Evolutionary conservation across 2,113 vertebrate species (phyloP).

Genomic region (Cynocephalus volans): DNA sequence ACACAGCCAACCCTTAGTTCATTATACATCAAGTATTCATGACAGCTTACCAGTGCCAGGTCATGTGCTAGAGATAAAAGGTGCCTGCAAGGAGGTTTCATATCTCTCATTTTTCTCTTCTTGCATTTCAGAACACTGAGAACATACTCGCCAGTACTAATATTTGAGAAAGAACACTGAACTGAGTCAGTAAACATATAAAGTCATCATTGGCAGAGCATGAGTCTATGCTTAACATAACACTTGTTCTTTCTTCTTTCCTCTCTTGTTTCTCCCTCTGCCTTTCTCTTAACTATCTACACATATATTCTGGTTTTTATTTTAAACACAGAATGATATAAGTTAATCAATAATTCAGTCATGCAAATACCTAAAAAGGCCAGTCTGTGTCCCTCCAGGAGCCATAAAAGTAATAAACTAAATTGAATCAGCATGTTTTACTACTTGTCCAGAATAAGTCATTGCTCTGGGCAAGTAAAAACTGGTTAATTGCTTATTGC

Average conservation of each 20-base stretch:
- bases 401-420: conserved; percentile 47
- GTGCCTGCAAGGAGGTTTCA: not conserved
- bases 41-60: not conserved
- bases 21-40: conserved; percentile 42
- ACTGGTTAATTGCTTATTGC: conserved; percentile 31
- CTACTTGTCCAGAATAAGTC: conserved; percentile 33
- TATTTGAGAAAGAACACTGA: conserved; percentile 29
- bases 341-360: conserved; percentile 63
- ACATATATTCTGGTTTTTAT: not conserved
- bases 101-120: not conserved
- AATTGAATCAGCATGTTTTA: conserved; percentile 44
- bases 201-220: not conserved
- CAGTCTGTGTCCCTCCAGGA: not conserved
- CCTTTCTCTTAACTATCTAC: not conserved
- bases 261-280: not conserved
- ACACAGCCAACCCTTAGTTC: not conserved
- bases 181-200: not conserved
- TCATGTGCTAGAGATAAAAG: conserved; percentile 31
- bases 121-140: conserved; percentile 58
- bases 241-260: not conserved
- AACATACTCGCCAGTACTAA: not conserved
- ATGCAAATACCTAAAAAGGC: conserved; percentile 49
- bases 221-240: not conserved
- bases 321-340: conserved; percentile 5
- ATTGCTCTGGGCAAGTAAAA: conserved; percentile 37